Evolutionary conservation across 2,797 vertebrate species (phyloP).

Genomic region (Xenopus petersii): DNA sequence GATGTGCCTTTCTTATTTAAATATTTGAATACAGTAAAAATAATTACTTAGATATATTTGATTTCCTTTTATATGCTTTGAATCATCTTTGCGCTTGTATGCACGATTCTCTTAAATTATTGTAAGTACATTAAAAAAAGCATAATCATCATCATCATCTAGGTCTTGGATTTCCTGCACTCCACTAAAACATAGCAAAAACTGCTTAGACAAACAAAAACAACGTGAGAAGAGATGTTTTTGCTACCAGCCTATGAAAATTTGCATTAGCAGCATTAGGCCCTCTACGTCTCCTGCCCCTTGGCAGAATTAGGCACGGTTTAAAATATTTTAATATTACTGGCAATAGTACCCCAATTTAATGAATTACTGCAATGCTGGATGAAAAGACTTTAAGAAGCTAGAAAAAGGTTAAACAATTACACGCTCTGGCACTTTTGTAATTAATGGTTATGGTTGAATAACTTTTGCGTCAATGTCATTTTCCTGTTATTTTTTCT

Average conservation of each 20-base stretch:
- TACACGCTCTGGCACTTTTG: conserved; percentile 22
- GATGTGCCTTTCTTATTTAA: too few relatives aligned
- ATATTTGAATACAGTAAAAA: too few relatives aligned
- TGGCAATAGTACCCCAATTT: conserved; percentile 42
- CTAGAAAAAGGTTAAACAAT: conserved; percentile 33
- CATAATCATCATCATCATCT: conserved; percentile 17
- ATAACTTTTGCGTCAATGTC: conserved; percentile 41
- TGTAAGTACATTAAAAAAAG: conserved; percentile 19
- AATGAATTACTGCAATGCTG: conserved; percentile 46
- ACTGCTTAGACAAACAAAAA: too few relatives aligned
- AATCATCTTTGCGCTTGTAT: conserved; percentile 1
- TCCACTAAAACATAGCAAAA: conserved; percentile 21
- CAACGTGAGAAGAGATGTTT: too few relatives aligned
- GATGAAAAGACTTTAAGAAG: conserved; percentile 30
- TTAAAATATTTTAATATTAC: conserved; percentile 46
- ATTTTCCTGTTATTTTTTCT: conserved; percentile 24
- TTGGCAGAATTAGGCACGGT: conserved; percentile 34
- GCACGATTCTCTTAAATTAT: conserved; percentile 4
- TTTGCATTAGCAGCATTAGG: conserved; percentile 41
- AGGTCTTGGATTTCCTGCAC: conserved; percentile 16
- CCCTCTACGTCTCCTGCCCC: conserved; percentile 30
- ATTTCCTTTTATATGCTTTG: conserved; percentile 7
- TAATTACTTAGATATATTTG: not conserved
- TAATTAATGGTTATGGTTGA: conserved; percentile 39
- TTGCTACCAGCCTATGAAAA: conserved; percentile 33